Conservation (phyloP, 2,888 invertebrate genomes). For the Drosophila greeni region DNA sequence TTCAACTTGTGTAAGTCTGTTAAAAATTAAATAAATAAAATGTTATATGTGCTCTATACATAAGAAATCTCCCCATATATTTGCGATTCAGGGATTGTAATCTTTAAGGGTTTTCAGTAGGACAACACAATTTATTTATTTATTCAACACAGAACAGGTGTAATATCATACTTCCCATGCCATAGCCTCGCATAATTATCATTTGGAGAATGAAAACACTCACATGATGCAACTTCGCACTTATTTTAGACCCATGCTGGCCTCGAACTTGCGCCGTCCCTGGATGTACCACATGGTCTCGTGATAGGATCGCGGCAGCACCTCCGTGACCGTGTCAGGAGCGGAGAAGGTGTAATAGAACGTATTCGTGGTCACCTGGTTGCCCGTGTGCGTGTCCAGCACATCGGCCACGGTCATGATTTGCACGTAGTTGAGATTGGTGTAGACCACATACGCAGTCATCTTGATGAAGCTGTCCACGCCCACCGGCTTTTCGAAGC, state of each 20-base stretch:
- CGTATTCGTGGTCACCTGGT: constrained; percentile 83
- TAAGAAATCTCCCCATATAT: not conserved
- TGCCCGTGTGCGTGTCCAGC: constrained; percentile 80
- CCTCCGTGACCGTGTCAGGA: constrained; percentile 79
- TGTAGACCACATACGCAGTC: constrained; percentile 83
- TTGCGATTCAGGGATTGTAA: not conserved
- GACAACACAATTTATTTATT: not conserved
- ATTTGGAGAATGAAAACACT: not conserved
- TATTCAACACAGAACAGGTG: constrained; percentile 4
- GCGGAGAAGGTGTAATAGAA: constrained; percentile 86
- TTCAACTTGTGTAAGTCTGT: not conserved
- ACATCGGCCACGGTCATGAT: constrained; percentile 85
- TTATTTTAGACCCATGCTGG: constrained; percentile 66
- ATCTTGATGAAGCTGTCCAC: constrained; percentile 86
- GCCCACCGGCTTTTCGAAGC: constrained; percentile 85
- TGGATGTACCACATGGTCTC: constrained; percentile 83
- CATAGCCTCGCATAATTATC: constrained; percentile 21
- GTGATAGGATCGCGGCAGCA: constrained; percentile 84
- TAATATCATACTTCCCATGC: constrained; percentile 3
- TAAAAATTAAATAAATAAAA: no score
- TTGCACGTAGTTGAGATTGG: constrained; percentile 81
- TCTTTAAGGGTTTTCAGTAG: not conserved
- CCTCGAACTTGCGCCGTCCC: constrained; percentile 81
- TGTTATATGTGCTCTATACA: no score
- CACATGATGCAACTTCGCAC: not conserved